Evolutionary conservation across 1,140 invertebrate genomes (phyloP), one percentile per base, ranked within the genome.

Genomic region (Agraylea sexmaculata): DNA sequence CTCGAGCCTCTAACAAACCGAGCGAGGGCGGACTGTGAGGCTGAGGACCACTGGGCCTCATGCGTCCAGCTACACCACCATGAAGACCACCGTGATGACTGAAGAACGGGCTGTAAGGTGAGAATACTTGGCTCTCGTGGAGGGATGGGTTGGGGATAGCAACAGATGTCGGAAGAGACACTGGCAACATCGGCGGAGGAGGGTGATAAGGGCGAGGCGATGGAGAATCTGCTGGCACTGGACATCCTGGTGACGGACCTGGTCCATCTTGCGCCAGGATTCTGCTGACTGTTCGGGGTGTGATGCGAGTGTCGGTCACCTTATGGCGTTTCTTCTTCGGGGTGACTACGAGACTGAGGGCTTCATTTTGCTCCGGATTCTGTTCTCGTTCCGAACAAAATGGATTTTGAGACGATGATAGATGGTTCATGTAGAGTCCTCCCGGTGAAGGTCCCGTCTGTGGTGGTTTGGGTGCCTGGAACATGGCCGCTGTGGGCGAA

Each of bases 251-350:
- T 15, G 75, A 73, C 45, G 75, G 74, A 20, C 74, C 75, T 49
- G 77, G 74, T 17, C 80, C 80, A 49, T 87, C 83, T 57, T 81
- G 82, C 38, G 83, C 83, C 41, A 90, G 60, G 42, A 90, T 83
- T 44, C 87, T 73, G 55, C 82, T 87, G 7, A 90, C 85, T 23
- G 87, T 89, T 40, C 87, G 72, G 3, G 91, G 90, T 7, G 90
- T 94, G 40, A 96, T 87, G 43, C 92, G 74, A 27, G 91, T 94
- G 59, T 96, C 91, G 11, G 91, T 96, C 40, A 96, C 85, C 78
- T 96, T 96, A 58, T 95, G 91, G 13, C 91, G 73, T 68, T 94
- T 95, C 69, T 91, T 92, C 65, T 94, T 94, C 0, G 88, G 87
- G 17, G 85, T 83, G 43, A 95, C 88, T 17, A 95, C 88, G 46